Percentiles rank a stretch among this genome's conserved stretches.
phyloP scores from a whole-genome alignment of 2,797 vertebrate species.

The Melanotaenia boesemani region DNA sequence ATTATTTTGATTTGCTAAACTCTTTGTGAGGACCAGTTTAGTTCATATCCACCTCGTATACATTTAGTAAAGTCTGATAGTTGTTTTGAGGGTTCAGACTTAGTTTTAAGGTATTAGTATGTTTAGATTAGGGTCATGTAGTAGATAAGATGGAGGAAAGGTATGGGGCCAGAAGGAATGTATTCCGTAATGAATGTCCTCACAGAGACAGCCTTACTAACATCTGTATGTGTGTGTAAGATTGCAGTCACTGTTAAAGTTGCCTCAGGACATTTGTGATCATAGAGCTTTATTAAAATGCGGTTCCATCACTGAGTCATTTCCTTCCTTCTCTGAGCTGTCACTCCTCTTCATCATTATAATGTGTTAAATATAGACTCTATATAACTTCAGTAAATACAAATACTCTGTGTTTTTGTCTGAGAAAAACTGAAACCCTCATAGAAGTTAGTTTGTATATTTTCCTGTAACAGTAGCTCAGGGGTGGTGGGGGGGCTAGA shows the following conservation, averaged over 20 bases:
- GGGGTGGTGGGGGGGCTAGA: background rate
- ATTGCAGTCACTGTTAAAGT: conserved; percentile 8
- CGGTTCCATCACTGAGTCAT: conserved; percentile 61
- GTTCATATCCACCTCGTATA: too few species aligned
- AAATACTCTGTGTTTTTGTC: conserved; percentile 17
- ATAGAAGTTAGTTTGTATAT: background rate
- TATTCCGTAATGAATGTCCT: conserved; percentile 1
- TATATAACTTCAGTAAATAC: conserved; percentile 28
- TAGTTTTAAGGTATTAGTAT: too few species aligned
- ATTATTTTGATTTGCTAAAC: too few species aligned
- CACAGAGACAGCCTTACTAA: conserved; percentile 6
- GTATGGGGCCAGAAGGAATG: background rate
- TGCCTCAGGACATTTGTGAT: conserved; percentile 45
- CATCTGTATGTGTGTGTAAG: conserved; percentile 6
- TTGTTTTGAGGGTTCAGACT: too few species aligned
- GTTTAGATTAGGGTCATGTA: too few species aligned
- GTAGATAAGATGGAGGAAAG: background rate
- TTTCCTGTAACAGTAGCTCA: conserved; percentile 9
- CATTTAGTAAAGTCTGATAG: too few species aligned
- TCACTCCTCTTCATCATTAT: conserved; percentile 68
- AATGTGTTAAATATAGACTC: conserved; percentile 56
- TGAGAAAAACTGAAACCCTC: background rate
- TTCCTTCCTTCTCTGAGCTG: conserved; percentile 55
- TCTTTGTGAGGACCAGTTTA: too few species aligned
- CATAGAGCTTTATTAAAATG: conserved; percentile 49